Evolutionary conservation across 2,888 invertebrate genomes (phyloP).

Genomic region (Drosophila maculinotata): DNA sequence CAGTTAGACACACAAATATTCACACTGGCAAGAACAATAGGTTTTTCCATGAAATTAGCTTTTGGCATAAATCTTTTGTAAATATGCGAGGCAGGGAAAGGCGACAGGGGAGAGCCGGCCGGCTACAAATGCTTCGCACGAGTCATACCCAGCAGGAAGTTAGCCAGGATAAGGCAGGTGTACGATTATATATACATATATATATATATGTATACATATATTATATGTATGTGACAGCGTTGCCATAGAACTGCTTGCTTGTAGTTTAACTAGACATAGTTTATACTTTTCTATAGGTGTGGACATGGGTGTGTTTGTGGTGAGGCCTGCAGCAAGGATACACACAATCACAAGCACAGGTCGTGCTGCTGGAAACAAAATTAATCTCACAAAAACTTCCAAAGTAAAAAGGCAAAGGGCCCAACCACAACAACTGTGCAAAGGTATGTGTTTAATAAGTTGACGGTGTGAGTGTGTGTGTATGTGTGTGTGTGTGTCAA

Average conservation of each 20-base stretch:
- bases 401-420: slow-evolving; percentile 62
- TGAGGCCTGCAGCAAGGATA: slow-evolving; percentile 31
- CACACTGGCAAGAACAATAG: slow-evolving; percentile 62
- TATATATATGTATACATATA: neutral
- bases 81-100: slow-evolving; percentile 53
- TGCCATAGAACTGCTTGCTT: slow-evolving; percentile 31
- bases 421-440: slow-evolving; percentile 24
- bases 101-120: neutral
- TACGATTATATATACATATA: slow-evolving; percentile 15
- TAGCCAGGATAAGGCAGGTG: slow-evolving; percentile 49
- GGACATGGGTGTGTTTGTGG: slow-evolving; percentile 17
- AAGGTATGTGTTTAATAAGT: slow-evolving; percentile 54
- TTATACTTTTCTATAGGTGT: slow-evolving; percentile 51
- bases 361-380: slow-evolving; percentile 50
- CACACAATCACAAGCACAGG: too few species aligned
- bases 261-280: slow-evolving; percentile 67
- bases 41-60: slow-evolving; percentile 82
- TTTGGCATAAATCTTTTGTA: slow-evolving; percentile 77
- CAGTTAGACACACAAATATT: slow-evolving; percentile 9
- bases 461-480: slow-evolving; percentile 9
- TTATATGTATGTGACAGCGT: slow-evolving; percentile 4
- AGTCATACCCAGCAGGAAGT: slow-evolving; percentile 20
- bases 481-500: slow-evolving; percentile 42
- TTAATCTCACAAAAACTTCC: slow-evolving; percentile 77
- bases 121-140: slow-evolving; percentile 37